Percentiles rank a stretch among this genome's conserved stretches.
These are phyloP conservation scores for Epirrhoe tristata DNA, from an alignment of 2,888 invertebrate genomes.

Conservation along the genomic window DNA sequence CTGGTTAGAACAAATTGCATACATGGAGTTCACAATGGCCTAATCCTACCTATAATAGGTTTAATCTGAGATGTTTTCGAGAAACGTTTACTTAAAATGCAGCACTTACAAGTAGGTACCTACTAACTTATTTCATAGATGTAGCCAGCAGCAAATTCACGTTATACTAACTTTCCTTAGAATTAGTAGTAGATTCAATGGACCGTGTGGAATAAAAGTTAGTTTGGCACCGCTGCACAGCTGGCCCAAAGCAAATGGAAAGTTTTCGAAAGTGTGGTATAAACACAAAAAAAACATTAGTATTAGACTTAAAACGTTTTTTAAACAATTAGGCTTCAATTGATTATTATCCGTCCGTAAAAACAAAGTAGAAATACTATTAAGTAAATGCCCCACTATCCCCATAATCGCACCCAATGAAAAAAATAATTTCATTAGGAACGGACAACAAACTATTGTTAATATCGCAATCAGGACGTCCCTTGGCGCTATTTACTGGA, in stretches of 20 bases:
- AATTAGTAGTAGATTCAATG: not conserved
- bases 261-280: not conserved
- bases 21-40: not conserved
- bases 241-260: not conserved
- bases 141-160: no score
- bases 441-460: slow-evolving; percentile 54
- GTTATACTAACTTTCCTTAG: no score
- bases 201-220: not conserved
- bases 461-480: slow-evolving; percentile 63
- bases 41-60: not conserved
- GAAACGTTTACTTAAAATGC: not conserved
- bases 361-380: slow-evolving; percentile 14
- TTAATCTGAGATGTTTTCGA: not conserved
- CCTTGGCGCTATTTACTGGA: slow-evolving; percentile 66
- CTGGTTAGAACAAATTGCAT: not conserved
- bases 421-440: slow-evolving; percentile 44
- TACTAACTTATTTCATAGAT: no score
- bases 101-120: not conserved
- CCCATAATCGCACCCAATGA: slow-evolving; percentile 32
- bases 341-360: not conserved
- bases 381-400: slow-evolving; percentile 28
- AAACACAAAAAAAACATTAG: not conserved
- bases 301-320: no score
- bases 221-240: not conserved
- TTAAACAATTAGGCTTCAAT: slow-evolving; percentile 1